Evolutionary conservation across 2,888 invertebrate species (phyloP), one percentile per base, ranked within the genome.

Genomic region (Kuschelorhynchus macadamiae): DNA sequence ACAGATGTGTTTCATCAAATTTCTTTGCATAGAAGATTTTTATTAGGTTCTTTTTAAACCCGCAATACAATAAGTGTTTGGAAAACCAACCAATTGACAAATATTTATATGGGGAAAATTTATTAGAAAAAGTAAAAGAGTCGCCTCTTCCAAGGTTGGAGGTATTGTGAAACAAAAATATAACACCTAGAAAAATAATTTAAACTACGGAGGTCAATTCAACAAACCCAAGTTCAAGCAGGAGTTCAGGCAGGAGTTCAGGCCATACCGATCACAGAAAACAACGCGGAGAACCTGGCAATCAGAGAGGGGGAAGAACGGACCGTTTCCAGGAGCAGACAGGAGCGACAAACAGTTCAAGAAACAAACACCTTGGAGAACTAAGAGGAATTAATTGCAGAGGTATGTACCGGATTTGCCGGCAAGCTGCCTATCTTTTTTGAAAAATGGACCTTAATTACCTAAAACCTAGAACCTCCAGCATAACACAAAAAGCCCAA

Each of bases 1-100:
- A n/a, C n/a, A n/a, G n/a, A n/a, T n/a, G 25, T 21, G n/a, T 47
- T 25, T 47, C 55, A 55, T 41, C 17, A 39, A 55, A 55, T 55
- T 41, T 25, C 25, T 25, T 7, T 25, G 7, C 25, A 25, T 25
- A 25, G 25, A 25, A 25, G 25, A 25, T 25, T 20, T 55, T 55
- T 55, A 21, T 41, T 55, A 55, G 16, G 41, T 41, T 20, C 39
- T 25, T 41, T 41, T 55, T 39, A 21, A 55, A 55, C 25, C 20
- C 41, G n/a, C 14, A 41, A 18, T 39, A 41, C 18, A 55, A 41
- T 12, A 55, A 41, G 21, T 41, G 9, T 17, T 36, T 21, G 41
- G 25, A 55, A 18, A 18, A 21, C 9, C 32, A 41, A 25, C 18
- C 9, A 21, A 41, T 55, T 41, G 55, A 55, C 41, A 55, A 39